phyloP scores from a whole-genome alignment of 2,888 invertebrate species.

The Lapara coniferarum region DNA sequence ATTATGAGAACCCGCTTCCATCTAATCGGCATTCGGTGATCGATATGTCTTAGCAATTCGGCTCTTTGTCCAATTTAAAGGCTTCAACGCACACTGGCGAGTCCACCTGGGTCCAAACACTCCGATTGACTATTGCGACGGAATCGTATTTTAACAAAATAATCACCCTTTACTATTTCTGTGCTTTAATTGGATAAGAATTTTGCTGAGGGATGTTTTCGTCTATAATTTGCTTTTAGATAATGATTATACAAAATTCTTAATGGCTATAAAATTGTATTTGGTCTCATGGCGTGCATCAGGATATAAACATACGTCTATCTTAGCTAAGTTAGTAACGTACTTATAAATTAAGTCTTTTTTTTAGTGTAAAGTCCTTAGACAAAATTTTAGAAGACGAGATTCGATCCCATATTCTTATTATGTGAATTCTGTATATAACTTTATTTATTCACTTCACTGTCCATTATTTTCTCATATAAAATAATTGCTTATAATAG shows the following conservation, averaged over 20 bases:
- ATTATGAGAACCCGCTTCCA: neutral
- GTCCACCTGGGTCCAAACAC: slow-evolving; percentile 44
- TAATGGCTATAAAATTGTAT: too few relatives aligned
- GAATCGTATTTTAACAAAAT: neutral
- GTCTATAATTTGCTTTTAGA: neutral
- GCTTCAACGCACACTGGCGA: slow-evolving; percentile 41
- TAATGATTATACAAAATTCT: neutral
- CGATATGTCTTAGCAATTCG: slow-evolving; percentile 24
- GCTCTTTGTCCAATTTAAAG: slow-evolving; percentile 50
- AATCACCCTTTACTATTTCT: neutral
- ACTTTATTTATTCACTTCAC: too few relatives aligned
- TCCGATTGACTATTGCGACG: slow-evolving; percentile 13
- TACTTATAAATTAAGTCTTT: too few relatives aligned
- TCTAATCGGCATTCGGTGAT: neutral
- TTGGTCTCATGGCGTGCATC: too few relatives aligned
- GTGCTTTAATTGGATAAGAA: neutral
- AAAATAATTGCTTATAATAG: too few relatives aligned
- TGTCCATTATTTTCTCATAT: too few relatives aligned
- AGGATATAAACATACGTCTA: too few relatives aligned
- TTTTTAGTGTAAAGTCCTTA: too few relatives aligned
- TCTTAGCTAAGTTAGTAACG: too few relatives aligned
- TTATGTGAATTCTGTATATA: too few relatives aligned
- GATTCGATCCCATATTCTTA: too few relatives aligned
- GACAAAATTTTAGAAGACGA: too few relatives aligned
- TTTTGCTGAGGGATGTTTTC: neutral